Evolutionary conservation across 1,140 invertebrate species (phyloP), one percentile per base, ranked within the genome.

Genomic region (Periplaneta americana): DNA sequence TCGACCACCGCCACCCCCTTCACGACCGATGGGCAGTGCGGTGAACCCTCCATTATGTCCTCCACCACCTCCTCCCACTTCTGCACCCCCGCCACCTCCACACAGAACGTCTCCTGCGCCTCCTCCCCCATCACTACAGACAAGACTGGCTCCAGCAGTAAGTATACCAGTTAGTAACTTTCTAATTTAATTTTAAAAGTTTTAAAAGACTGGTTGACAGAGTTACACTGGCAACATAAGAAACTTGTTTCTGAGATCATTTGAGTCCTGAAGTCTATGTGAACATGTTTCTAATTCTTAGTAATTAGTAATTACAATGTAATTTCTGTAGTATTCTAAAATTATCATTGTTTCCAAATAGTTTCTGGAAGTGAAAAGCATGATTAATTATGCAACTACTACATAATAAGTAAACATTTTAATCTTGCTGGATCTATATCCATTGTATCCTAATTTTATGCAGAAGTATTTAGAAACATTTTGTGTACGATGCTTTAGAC

Each of bases 51-150:
- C 79, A 85, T 76, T 76, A 33, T 57, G 83, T 34, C 83, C 86
- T 48, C 85, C 86, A 18, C 86, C 85, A 34, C 85, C 85, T 32
- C 86, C 87, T 15, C 85, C 87, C 0, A 82, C 85, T 6, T 83
- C 85, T 22, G 87, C 87, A 34, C 86, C 85, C 13, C 88, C 86
- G 76, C 85, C 85, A 0, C 85, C 86, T 0, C 84, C 84, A 33
- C 84, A 80, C 48, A 82, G 75, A 32, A 81, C 85, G 17, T 86
- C 87, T 31, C 86, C 85, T n/a, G 87, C 86, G 75, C 85, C 85
- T 1, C 85, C 86, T 0, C 83, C 84, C n/a, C 79, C 82, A 35
- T 33, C 76, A 34, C n/a, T 74, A 13, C 76, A 78, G 76, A 78
- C 76, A 74, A 31, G 79, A 28, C 79, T 80, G 6, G 66, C 79